Conservation (phyloP, 2,113 vertebrate species). For the Alaudala cheleensis region DNA sequence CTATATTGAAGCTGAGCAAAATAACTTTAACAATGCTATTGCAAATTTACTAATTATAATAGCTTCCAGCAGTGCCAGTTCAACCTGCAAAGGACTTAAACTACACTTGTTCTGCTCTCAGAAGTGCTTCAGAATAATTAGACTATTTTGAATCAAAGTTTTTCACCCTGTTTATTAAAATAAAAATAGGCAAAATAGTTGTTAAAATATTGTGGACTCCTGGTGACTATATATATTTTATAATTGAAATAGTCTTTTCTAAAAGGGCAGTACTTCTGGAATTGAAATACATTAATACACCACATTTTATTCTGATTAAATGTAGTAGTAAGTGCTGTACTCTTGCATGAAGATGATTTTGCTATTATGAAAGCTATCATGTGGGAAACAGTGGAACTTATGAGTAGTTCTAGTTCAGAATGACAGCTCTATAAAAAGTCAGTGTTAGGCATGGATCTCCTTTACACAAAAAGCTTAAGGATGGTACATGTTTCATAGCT, state of each 20-base stretch:
- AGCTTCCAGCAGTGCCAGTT: constrained; percentile 21
- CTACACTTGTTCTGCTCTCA: neutral
- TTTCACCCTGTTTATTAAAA: constrained; percentile 23
- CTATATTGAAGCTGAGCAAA: constrained; percentile 2
- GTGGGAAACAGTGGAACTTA: neutral
- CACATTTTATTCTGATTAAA: constrained; percentile 34
- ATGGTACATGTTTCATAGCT: neutral
- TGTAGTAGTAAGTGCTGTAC: neutral
- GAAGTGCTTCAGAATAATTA: constrained; percentile 49
- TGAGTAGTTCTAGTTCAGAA: neutral
- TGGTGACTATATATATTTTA: neutral
- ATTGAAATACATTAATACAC: neutral
- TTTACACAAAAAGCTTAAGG: neutral
- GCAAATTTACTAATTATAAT: constrained; percentile 55
- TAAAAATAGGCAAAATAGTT: constrained; percentile 3
- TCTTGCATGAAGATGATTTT: constrained; percentile 2
- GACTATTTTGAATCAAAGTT: constrained; percentile 15
- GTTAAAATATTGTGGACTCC: neutral
- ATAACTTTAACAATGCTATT: constrained; percentile 51
- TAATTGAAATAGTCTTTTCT: constrained; percentile 5
- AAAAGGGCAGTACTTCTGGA: neutral
- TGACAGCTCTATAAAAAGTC: neutral
- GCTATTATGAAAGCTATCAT: neutral
- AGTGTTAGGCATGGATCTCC: neutral
- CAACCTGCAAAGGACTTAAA: constrained; percentile 38